Evolutionary conservation across 2,888 invertebrate species (phyloP), one percentile per base, ranked within the genome.

Genomic region (Lydus trimaculatus): DNA sequence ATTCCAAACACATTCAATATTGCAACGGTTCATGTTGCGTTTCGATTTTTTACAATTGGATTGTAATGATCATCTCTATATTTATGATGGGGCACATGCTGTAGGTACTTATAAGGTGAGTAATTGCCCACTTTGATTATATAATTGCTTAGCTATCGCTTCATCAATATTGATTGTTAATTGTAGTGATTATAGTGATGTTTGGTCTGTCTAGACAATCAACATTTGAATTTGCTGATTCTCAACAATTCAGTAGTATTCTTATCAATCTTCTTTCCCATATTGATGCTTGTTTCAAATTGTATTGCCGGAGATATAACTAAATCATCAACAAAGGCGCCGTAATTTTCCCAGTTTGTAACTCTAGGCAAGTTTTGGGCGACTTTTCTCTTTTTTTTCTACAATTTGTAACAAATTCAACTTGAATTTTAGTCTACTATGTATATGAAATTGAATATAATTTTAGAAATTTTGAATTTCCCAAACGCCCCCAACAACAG

Each of bases 21-120:
- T 96, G 81, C 97, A 97, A 87, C 90, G 95, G 79, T 97, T 97
- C 86, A 96, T 97, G 95, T 90, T 97, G 81, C 91, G 96, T 81
- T 97, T 97, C 86, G 96, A 97, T 84, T 90, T 94, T 85, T 89
- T 97, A 79, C 94, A 95, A 85, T 89, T 97, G 73, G 97, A 97
- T 87, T 97, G 97, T 87, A 96, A 96, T 84, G 97, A 97, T 86
- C 96, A 96, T 85, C 91, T 97, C 65, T 94, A 92, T 82, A 94
- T 97, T 82, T 97, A 94, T 84, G 97, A 97, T 86, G 96, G 96
- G 2, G 96, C 96, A 17, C 96, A 96, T 83, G 94, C 94, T 61
- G 95, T 94, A 60, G 93, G 94, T 64, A 91, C 91, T 77, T 93
- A 93, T 79, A 96, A 96, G 93, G 96, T 96, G 81, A 87, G 85